phyloP scores from a whole-genome alignment of 2,797 vertebrate genomes.

The Karalla daura region DNA sequence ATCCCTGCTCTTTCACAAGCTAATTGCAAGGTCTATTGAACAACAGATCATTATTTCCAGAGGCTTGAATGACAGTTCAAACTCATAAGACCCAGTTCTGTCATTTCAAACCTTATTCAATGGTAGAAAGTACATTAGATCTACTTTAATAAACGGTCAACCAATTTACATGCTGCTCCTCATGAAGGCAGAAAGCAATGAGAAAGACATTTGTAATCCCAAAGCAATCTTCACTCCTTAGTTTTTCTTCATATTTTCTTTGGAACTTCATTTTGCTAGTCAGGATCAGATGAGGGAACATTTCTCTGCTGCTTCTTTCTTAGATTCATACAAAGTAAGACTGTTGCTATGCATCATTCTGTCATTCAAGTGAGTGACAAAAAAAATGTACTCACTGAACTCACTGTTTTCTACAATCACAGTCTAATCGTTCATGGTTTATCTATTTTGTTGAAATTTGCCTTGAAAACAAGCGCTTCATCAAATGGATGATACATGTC shows the following conservation, averaged over 20 bases:
- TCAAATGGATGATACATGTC: constrained; percentile 28
- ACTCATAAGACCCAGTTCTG: background rate
- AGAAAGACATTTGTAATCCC: no score
- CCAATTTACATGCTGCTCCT: background rate
- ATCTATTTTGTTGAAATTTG: constrained; percentile 12
- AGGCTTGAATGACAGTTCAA: no score
- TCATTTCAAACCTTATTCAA: background rate
- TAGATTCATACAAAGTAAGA: no score
- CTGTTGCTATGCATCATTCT: no score
- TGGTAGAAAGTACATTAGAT: background rate
- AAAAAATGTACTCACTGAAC: no score
- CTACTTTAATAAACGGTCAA: background rate
- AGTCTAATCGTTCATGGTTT: constrained; percentile 1
- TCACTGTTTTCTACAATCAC: no score
- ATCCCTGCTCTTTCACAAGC: background rate
- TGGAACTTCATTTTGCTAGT: no score
- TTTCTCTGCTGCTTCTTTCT: no score
- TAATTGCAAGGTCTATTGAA: background rate
- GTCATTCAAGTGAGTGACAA: no score
- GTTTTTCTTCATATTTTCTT: no score
- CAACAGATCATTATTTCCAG: background rate
- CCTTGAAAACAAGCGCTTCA: constrained; percentile 13
- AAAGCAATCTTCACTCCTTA: no score
- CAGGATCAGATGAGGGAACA: no score
- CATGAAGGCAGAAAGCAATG: background rate